phyloP scores from a whole-genome alignment of 2,888 invertebrate genomes.

The Ditula angustiorana region DNA sequence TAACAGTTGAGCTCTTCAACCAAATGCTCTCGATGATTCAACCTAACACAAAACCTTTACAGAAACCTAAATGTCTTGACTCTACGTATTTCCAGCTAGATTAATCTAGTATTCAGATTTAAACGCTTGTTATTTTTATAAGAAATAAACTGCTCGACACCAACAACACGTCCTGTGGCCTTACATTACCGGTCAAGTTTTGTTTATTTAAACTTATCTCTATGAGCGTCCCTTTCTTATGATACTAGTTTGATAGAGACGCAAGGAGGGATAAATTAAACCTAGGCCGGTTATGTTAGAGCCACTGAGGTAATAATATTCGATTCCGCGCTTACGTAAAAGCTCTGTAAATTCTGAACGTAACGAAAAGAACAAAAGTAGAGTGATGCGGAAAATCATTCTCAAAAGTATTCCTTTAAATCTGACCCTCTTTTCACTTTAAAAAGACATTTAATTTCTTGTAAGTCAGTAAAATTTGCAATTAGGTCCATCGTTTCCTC shows the following conservation, averaged over 20 bases:
- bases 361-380: not conserved
- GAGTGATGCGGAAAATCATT: slow-evolving; percentile 21
- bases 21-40: slow-evolving; percentile 10
- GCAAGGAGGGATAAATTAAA: too few relatives aligned
- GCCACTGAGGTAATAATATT: too few relatives aligned
- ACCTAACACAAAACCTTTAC: not conserved
- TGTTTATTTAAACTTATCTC: not conserved
- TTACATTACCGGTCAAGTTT: not conserved
- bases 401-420: slow-evolving; percentile 23
- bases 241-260: too few relatives aligned
- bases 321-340: not conserved
- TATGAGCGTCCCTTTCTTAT: too few relatives aligned
- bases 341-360: not conserved
- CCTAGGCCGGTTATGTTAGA: too few relatives aligned
- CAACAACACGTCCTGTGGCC: too few relatives aligned
- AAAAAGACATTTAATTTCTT: slow-evolving; percentile 18
- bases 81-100: too few relatives aligned
- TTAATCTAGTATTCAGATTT: too few relatives aligned
- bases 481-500: slow-evolving; percentile 7
- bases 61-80: not conserved
- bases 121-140: too few relatives aligned
- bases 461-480: slow-evolving; percentile 20
- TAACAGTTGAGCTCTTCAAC: slow-evolving; percentile 9
- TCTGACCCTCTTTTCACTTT: slow-evolving; percentile 15
- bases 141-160: too few relatives aligned